Evolutionary conservation across 2,797 vertebrate species (phyloP), one percentile per base, ranked within the genome.

Genomic region (Jordanella pulchra): DNA sequence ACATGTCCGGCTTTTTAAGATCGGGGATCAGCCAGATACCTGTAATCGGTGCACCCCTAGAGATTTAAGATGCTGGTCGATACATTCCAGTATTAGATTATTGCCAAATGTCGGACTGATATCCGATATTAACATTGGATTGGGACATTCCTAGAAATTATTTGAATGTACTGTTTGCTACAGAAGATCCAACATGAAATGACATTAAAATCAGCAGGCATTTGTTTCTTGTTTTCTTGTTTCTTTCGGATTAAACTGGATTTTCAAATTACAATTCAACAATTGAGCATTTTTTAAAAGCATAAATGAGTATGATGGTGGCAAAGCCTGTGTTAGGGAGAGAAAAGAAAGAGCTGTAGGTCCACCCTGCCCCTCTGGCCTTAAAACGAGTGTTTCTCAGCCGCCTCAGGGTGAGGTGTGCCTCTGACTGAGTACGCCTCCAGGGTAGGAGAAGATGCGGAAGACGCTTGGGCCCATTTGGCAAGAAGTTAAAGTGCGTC

Each of bases 341-440:
- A 61, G 35, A 69, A 42, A 54, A 15, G 23, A 56, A 44, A 45
- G 28, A 42, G 27, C 65, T 48, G 28, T 45, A 27, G 1, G 47
- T 42, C 60, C 30, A 56, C 35, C 48, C 56, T 2, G 23, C 1
- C 15, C 23, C 63, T n/a, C 13, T 7, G 9, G 21, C 27, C 3
- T 48, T 23, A 68, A 54, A 54, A 69, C 48, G 58, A 63, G 47
- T 4, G 11, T 75, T 65, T 81, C 50, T 18, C 39, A 45, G 68
- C 65, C 61, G 63, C 67, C 15, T 27, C 45, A 17, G 71, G 82
- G 78, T 82, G 77, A 80, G 78, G 78, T 86, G 80, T 67, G 48
- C 76, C 74, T 81, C 81, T 85, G 74, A 73, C 71, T 30, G 72
- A 84, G 73, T 28, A 73, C 76, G 63, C 68, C 75, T 56, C 69